Conservation (phyloP, 2,113 vertebrate genomes). For the Azemiops feae region DNA sequence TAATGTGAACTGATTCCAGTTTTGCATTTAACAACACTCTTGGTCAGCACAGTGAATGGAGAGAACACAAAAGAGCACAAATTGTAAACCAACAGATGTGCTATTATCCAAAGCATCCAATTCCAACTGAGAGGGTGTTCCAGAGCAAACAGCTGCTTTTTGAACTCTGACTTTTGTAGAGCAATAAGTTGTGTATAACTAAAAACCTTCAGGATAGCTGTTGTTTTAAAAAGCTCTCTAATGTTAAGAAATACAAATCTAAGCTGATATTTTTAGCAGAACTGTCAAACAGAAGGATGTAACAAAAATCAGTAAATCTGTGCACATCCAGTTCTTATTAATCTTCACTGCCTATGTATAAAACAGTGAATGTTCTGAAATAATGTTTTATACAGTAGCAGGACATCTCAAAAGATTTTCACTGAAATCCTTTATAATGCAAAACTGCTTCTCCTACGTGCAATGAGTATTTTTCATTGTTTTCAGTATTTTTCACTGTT, state of each 20-base stretch:
- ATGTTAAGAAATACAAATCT: background rate
- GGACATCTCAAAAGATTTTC: constrained; percentile 7
- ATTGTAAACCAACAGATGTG: constrained; percentile 13
- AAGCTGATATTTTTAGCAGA: background rate
- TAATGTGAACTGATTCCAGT: background rate
- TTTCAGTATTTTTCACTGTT: background rate
- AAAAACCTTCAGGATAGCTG: background rate
- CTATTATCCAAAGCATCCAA: constrained; percentile 7
- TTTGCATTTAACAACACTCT: background rate
- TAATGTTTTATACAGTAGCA: constrained; percentile 17
- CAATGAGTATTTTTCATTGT: background rate
- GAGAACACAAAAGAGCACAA: constrained; percentile 7
- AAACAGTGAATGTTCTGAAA: constrained; percentile 22
- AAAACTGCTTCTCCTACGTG: background rate
- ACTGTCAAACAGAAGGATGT: background rate
- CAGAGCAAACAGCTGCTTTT: constrained; percentile 38
- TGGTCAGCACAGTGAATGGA: background rate
- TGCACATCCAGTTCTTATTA: constrained; percentile 55
- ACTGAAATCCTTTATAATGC: constrained; percentile 22
- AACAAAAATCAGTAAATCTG: background rate
- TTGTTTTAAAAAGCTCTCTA: background rate
- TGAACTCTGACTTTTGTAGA: constrained; percentile 14
- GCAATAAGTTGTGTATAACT: background rate
- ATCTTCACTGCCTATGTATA: constrained; percentile 39
- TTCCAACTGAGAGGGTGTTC: constrained; percentile 14